phyloP scores from a whole-genome alignment of 2,797 vertebrate genomes.

The Hipposideros larvatus region DNA sequence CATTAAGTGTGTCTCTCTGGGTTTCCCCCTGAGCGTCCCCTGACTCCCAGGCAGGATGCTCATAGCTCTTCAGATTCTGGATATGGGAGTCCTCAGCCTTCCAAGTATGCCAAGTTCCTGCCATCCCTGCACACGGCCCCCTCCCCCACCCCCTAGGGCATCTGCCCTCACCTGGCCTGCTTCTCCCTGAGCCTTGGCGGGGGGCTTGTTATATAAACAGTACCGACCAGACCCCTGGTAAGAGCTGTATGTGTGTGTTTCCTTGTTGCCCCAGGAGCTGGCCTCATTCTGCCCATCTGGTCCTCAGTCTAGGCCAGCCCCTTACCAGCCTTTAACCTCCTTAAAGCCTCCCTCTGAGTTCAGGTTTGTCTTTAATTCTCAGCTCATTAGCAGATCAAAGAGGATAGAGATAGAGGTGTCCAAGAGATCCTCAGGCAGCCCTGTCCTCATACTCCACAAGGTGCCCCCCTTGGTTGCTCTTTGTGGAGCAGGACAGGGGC shows the following conservation, averaged over 20 bases:
- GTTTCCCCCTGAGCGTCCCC: not conserved
- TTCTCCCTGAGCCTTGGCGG: not conserved
- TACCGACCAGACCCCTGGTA: not conserved
- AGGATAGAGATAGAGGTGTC: not conserved
- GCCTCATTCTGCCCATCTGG: slow-evolving; percentile 76
- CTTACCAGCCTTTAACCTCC: not conserved
- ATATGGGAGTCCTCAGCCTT: not conserved
- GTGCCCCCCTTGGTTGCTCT: not conserved
- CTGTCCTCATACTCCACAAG: not conserved
- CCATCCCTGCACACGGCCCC: fast-evolving
- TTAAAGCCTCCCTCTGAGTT: not conserved
- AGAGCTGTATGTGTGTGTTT: not conserved
- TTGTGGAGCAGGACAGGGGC: not conserved
- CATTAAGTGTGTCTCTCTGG: not conserved
- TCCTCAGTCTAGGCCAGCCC: not conserved
- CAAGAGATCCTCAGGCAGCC: not conserved
- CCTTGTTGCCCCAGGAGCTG: slow-evolving; percentile 27
- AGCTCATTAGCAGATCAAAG: slow-evolving; percentile 70
- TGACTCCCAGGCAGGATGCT: not conserved
- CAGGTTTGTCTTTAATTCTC: not conserved
- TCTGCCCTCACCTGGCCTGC: not conserved
- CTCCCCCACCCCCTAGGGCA: not conserved
- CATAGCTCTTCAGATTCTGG: not conserved
- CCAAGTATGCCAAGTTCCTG: not conserved
- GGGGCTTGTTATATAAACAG: fast-evolving